Base-by-base conservation (phyloP, 1,140 invertebrate genomes). In the Drosophila mayri region DNA sequence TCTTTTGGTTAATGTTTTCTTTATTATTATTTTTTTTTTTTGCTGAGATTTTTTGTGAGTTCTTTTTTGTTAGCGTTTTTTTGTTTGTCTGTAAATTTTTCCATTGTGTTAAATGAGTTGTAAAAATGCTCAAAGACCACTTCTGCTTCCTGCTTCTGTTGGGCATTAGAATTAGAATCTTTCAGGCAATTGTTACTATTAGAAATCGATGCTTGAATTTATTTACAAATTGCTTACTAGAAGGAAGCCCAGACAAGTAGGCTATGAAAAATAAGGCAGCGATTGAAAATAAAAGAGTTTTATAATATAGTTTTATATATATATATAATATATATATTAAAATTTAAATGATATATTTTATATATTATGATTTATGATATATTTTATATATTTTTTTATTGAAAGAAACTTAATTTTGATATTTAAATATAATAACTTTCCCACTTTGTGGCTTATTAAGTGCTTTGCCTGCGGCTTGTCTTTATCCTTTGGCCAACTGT, bases 81-180 rank as follows among this genome's bases (percentile, higher is more conserved):
- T 43, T 38, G 12, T 72, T 20, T 49, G 18, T 18, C n/a, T n/a
- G n/a, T n/a, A n/a, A n/a, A n/a, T n/a, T n/a, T 47, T 14, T 16
- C 10, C 4, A 10, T 38, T 28, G 54, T 86, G 83, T 86, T 86
- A 86, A 86, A 86, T 86, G 83, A 86, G 83, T 86, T 86, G 83
- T 87, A 82, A 83, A 87, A 86, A 86, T 74, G 62, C 78, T 65
- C 67, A 70, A 78, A 79, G 65, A 68, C 63, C 59, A 78, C 65
- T 75, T 22, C 22, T 49, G 25, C n/a, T 18, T 28, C 2, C n/a
- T 41, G 18, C 30, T 41, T n/a, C 35, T n/a, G 18, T 49, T 28
- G 5, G 8, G 50, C 11, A 38, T 16, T 18, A 38, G n/a, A 38
- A 37, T 38, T 11, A 25, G 22, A 38, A 38, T 22, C 0, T 20